These are phyloP conservation scores for Magallana angulata DNA, from an alignment of 1,140 invertebrate species.

Conservation along the genomic window DNA sequence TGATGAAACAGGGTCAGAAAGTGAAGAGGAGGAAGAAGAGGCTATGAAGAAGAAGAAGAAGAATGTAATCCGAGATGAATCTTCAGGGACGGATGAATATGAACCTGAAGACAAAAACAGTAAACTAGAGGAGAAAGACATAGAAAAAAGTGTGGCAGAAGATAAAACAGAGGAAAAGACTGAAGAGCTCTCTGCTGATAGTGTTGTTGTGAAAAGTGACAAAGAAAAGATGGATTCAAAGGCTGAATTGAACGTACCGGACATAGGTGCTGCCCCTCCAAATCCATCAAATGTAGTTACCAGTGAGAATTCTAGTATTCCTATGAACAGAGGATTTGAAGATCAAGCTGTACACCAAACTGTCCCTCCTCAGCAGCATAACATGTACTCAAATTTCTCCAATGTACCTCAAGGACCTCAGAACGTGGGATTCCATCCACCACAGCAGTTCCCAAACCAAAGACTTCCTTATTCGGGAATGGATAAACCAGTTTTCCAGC, in stretches of 20 bases:
- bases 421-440: not conserved
- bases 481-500: not conserved
- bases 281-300: not conserved
- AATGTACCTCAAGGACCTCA: constrained; percentile 39
- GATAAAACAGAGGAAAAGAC: constrained; percentile 16
- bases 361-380: not conserved
- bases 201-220: constrained; percentile 6
- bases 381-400: constrained; percentile 3
- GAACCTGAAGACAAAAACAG: constrained; percentile 33
- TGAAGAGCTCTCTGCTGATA: not conserved
- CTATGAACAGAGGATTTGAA: not conserved
- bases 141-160: constrained; percentile 5
- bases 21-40: constrained; percentile 44
- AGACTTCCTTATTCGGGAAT: constrained; percentile 20
- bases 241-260: not conserved
- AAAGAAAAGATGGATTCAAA: constrained; percentile 13
- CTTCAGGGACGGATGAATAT: constrained; percentile 50
- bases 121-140: constrained; percentile 44
- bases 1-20: constrained; percentile 25
- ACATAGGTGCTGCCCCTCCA: not conserved
- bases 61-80: constrained; percentile 59
- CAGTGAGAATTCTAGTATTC: not conserved
- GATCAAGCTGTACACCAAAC: not conserved
- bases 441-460: constrained; percentile 10
- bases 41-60: constrained; percentile 58